Percentiles rank a stretch among this genome's conserved stretches.
phyloP scores from a whole-genome alignment of 2,797 vertebrate species.

The Anableps anableps region DNA sequence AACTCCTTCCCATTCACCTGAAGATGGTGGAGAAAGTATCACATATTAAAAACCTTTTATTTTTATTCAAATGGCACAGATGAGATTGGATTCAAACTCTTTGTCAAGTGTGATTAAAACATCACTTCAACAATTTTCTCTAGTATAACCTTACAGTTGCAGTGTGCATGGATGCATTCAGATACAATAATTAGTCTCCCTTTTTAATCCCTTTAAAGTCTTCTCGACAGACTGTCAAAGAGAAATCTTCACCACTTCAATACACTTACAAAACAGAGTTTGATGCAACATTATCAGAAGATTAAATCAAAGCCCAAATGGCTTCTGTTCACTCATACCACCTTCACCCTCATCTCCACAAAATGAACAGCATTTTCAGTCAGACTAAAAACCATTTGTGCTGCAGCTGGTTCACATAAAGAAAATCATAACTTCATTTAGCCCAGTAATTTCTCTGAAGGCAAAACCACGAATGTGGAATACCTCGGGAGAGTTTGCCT shows the following conservation, averaged over 20 bases:
- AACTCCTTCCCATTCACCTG: conserved; percentile 97
- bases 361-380: conserved; percentile 67
- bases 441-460: conserved; percentile 72
- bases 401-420: conserved; percentile 72
- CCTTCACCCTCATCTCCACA: conserved; percentile 58
- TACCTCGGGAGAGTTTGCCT: conserved; percentile 66
- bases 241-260: conserved; percentile 31
- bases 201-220: not conserved
- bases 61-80: not conserved
- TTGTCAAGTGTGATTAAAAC: not conserved
- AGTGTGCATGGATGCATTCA: not conserved
- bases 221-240: conserved; percentile 31
- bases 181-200: not conserved
- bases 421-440: conserved; percentile 78
- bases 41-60: not conserved
- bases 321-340: conserved; percentile 40
- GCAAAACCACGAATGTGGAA: conserved; percentile 60
- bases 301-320: conserved; percentile 51
- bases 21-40: conserved; percentile 15
- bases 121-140: not conserved
- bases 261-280: conserved; percentile 23
- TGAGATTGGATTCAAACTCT: not conserved
- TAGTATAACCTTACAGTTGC: not conserved
- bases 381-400: conserved; percentile 71
- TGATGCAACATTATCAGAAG: conserved; percentile 46